Conservation (phyloP, 2,797 vertebrate genomes). For the Leptodactylus fallax region DNA sequence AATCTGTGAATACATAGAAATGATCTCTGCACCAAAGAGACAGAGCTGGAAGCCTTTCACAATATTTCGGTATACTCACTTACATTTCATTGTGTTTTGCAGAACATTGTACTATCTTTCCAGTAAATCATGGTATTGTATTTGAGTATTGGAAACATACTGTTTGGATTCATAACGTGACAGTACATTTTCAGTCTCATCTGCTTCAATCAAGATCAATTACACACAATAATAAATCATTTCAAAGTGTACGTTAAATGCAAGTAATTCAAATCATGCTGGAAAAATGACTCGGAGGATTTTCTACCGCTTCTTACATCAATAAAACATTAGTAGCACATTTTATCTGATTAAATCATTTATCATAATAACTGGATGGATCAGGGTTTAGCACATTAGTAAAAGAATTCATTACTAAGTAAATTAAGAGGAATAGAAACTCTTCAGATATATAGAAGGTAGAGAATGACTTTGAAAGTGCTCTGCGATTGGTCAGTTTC, state of each 20-base stretch:
- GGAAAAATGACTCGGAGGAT: constrained; percentile 22
- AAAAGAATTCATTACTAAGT: constrained; percentile 36
- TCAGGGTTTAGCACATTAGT: constrained; percentile 30
- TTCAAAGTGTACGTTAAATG: constrained; percentile 36
- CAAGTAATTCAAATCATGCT: constrained; percentile 43
- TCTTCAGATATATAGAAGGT: background rate
- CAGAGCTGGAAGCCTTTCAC: too few relatives aligned
- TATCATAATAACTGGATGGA: constrained; percentile 46
- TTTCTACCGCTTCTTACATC: constrained; percentile 39
- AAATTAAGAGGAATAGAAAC: constrained; percentile 21
- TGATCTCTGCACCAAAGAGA: too few relatives aligned
- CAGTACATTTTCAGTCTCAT: constrained; percentile 15
- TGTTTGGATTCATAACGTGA: constrained; percentile 13
- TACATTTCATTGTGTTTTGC: background rate
- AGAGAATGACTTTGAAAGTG: background rate
- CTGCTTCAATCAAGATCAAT: constrained; percentile 43
- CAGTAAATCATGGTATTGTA: background rate
- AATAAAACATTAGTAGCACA: constrained; percentile 55
- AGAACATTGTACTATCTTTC: background rate
- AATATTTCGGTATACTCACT: background rate
- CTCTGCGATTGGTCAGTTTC: background rate
- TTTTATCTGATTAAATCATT: constrained; percentile 52
- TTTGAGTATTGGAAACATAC: background rate
- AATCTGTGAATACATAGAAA: too few relatives aligned
- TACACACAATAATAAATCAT: constrained; percentile 41